These are phyloP conservation scores for Eulemur macaco DNA, from an alignment of 2,113 vertebrate genomes.

Conservation along the genomic window DNA sequence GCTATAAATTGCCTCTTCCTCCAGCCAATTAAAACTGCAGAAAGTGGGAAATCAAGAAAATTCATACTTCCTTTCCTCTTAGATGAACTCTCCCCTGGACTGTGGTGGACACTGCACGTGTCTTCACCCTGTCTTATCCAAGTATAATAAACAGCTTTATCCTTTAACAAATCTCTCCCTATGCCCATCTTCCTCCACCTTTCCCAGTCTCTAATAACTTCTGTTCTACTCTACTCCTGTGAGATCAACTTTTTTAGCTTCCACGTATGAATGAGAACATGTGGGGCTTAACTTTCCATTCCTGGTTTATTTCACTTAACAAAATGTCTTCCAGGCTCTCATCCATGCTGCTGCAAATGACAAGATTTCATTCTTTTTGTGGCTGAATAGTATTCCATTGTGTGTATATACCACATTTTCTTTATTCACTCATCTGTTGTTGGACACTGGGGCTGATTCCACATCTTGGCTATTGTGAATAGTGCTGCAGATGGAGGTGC, in stretches of 20 bases:
- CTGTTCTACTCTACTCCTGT: background rate
- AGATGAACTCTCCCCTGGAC: background rate
- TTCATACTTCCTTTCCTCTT: background rate
- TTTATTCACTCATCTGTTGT: background rate
- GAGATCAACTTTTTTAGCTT: background rate
- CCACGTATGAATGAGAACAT: background rate
- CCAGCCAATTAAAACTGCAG: background rate
- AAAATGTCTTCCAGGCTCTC: background rate
- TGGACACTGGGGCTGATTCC: background rate
- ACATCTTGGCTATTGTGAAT: background rate
- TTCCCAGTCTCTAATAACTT: background rate
- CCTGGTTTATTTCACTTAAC: background rate
- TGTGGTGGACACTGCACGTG: rapidly evolving
- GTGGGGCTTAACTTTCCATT: background rate
- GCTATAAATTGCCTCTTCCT: background rate
- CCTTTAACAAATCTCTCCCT: background rate
- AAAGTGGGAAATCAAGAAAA: background rate
- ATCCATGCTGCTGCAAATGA: background rate
- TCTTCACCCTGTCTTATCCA: background rate
- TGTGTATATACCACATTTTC: background rate
- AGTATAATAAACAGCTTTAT: background rate
- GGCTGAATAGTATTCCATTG: background rate
- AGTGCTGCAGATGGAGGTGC: background rate
- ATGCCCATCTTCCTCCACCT: background rate
- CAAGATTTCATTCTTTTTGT: background rate